Base-by-base conservation (phyloP, 2,113 vertebrate genomes). In the Macquaria ambigua region DNA sequence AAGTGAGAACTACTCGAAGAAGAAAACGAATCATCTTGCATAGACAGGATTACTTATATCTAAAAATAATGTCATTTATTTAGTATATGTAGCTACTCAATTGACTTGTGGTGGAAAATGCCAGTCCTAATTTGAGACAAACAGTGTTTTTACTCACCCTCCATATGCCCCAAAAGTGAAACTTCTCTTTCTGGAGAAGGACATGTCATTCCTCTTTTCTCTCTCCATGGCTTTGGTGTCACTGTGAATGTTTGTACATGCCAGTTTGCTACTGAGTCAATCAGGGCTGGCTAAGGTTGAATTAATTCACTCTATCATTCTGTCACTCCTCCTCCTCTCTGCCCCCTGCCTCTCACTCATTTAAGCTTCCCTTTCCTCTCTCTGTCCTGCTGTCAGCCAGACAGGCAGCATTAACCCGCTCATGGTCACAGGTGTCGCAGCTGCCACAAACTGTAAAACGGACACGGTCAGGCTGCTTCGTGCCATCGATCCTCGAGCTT, bases 121-220 rank as follows among this genome's bases (percentile, higher is more conserved):
- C 31, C 16, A 66, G n/a, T 67, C 8, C 9, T 66, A 69, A 74
- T 77, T 25, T 37, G 7, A 85, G 55, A 81, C 34, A 79, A 66
- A 75, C 6, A n/a, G 20, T 56, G 81, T 68, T 10, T 43, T 80
- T 43, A 96, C 97, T 81, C 93, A 97, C 97, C 97, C 92, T 92
- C 95, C 94, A 83, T 96, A 95, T 41, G 95, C 94, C 37, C 94
- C 96, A 21, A 96, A 96, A 58, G 95, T 96, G 85, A 94, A 96
- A 93, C 96, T 96, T 89, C 83, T 95, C 93, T 97, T 96, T 87
- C 92, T 95, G 80, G 96, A 94, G 90, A 95, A 95, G 92, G 96
- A 95, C 77, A 85, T 82, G 85, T 91, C 71, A 75, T 86, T 94
- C 82, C 91, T 89, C 81, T 89, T 93, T 48, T 95, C 94, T 89